A percentile compares a stretch with the other conserved stretches of the same genome.
Evolutionary conservation across 2,888 invertebrate genomes (phyloP).

Genomic region (Andrena hattorfiana): DNA sequence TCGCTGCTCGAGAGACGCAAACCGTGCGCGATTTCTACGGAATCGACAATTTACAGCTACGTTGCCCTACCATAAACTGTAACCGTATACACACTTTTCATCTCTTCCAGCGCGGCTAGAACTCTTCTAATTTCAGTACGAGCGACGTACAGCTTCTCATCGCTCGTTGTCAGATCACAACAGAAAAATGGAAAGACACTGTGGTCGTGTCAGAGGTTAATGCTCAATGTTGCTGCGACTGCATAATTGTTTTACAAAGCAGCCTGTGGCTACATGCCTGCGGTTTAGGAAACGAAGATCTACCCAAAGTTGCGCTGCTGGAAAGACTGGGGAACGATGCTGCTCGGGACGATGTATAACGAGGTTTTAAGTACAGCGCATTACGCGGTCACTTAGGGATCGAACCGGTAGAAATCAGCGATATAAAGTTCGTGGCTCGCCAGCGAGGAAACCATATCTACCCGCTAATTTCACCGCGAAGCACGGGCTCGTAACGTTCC

Average conservation of each 20-base stretch:
- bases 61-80: background rate
- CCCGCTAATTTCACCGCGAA: slow-evolving; percentile 25
- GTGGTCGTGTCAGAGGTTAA: background rate
- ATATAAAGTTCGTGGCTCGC: slow-evolving; percentile 5
- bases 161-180: background rate
- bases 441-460: background rate
- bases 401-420: slow-evolving; percentile 23
- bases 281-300: background rate
- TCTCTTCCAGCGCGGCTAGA: background rate
- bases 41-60: slow-evolving; percentile 17
- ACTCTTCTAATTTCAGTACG: background rate
- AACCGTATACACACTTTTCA: background rate
- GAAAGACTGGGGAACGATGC: slow-evolving; percentile 1
- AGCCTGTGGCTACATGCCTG: background rate
- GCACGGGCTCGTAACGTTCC: slow-evolving; percentile 15
- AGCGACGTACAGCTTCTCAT: background rate
- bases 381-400: slow-evolving; percentile 30
- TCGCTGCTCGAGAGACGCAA: background rate
- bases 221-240: background rate
- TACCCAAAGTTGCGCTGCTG: background rate
- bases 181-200: background rate
- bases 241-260: background rate
- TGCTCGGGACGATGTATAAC: slow-evolving; percentile 23
- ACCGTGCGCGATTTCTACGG: background rate
- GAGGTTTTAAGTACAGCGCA: slow-evolving; percentile 49